Conservation (phyloP, 1,140 invertebrate species). For the Gryllus bimaculatus region DNA sequence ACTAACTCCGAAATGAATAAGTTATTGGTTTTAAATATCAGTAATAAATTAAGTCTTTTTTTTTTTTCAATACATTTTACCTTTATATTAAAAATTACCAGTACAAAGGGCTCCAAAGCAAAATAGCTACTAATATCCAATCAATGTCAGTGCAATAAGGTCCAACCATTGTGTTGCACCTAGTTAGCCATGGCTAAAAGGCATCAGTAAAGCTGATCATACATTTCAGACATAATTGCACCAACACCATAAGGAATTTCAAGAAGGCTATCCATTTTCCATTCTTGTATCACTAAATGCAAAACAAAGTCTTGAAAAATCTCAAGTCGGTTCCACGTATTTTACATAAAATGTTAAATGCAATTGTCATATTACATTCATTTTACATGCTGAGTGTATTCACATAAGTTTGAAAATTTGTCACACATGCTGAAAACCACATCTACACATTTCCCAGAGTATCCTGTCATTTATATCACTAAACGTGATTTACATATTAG, state of each 20-base stretch:
- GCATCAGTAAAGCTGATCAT: neutral
- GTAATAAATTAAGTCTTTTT: neutral
- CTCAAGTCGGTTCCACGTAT: neutral
- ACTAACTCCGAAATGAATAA: too few relatives aligned
- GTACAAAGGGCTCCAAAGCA: slow-evolving; percentile 14
- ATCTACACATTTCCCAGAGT: neutral
- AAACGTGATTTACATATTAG: neutral
- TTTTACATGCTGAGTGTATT: neutral
- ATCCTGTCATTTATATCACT: neutral
- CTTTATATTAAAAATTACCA: slow-evolving; percentile 16
- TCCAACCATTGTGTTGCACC: neutral
- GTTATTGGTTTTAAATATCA: too few relatives aligned
- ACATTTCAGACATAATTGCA: neutral
- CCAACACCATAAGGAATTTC: neutral
- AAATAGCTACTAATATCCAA: slow-evolving; percentile 5
- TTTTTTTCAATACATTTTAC: neutral
- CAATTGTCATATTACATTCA: neutral
- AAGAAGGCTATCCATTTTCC: neutral
- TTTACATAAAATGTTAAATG: neutral
- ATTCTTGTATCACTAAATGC: slow-evolving; percentile 1
- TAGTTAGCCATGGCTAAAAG: neutral
- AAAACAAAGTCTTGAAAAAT: neutral
- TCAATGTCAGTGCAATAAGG: slow-evolving; percentile 5
- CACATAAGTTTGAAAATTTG: neutral
- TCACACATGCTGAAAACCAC: neutral